A percentile compares a stretch with the other conserved stretches of the same genome.
These are phyloP conservation scores for Pecten maximus DNA, from an alignment of 2,888 invertebrate species.

Conservation along the genomic window DNA sequence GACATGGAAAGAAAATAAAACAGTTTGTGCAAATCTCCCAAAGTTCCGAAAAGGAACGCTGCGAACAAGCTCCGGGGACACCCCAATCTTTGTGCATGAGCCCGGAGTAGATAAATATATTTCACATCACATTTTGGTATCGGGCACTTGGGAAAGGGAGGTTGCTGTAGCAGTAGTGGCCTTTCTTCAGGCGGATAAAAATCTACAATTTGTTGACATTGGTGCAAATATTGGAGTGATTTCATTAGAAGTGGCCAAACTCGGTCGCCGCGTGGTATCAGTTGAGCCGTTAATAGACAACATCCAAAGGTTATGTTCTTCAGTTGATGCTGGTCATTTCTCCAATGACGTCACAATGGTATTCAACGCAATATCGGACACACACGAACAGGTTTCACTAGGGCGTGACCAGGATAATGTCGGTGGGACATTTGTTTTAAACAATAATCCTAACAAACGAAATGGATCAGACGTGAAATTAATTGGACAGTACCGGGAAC, in stretches of 20 bases:
- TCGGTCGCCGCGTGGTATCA: slow-evolving; percentile 45
- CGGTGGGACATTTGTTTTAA: slow-evolving; percentile 51
- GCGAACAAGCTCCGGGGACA: slow-evolving; percentile 37
- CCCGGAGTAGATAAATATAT: slow-evolving; percentile 47
- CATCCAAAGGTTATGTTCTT: slow-evolving; percentile 47
- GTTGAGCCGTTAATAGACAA: slow-evolving; percentile 49
- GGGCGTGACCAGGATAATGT: slow-evolving; percentile 45
- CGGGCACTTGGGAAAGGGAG: slow-evolving; percentile 47
- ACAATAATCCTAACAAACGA: slow-evolving; percentile 46
- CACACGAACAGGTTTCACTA: slow-evolving; percentile 42
- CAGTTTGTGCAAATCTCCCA: slow-evolving; percentile 40
- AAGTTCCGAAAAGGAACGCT: slow-evolving; percentile 39
- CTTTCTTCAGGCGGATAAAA: slow-evolving; percentile 39
- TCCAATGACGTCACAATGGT: slow-evolving; percentile 35
- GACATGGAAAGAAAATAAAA: slow-evolving; percentile 39
- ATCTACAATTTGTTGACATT: slow-evolving; percentile 50
- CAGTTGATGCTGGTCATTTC: slow-evolving; percentile 41
- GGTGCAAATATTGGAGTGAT: slow-evolving; percentile 53
- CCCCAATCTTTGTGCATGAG: slow-evolving; percentile 49
- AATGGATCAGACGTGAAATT: slow-evolving; percentile 18
- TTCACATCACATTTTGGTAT: slow-evolving; percentile 37
- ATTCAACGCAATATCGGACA: slow-evolving; percentile 49
- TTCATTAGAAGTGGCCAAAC: slow-evolving; percentile 49
- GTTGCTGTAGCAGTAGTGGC: slow-evolving; percentile 36
- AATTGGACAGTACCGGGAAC: slow-evolving; percentile 24